phyloP scores from a whole-genome alignment of 2,888 invertebrate genomes.

The Sphecodes monilicornis region DNA sequence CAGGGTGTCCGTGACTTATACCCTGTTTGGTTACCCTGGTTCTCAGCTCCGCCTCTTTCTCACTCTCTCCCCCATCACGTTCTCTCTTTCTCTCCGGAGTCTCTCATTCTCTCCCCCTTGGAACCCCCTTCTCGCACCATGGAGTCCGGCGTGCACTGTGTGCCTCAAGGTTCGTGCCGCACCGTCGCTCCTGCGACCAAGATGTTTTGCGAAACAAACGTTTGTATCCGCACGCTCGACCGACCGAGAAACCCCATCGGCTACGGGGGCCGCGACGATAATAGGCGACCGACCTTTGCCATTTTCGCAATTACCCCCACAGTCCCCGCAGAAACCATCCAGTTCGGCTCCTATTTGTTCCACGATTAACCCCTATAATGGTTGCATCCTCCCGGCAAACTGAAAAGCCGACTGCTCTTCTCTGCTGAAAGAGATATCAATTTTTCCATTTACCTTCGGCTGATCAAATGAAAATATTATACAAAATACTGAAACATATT shows the following conservation, averaged over 20 bases:
- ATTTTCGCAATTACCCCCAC: conserved; percentile 45
- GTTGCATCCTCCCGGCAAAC: neutral
- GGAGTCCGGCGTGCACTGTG: conserved; percentile 40
- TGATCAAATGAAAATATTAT: too few relatives aligned
- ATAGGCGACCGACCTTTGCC: conserved; percentile 55
- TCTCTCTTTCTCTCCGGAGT: neutral
- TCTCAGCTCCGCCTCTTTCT: conserved; percentile 62
- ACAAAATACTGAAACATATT: too few relatives aligned
- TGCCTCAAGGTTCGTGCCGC: conserved; percentile 68
- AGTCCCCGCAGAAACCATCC: neutral
- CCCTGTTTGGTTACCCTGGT: conserved; percentile 78
- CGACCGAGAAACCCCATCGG: conserved; percentile 66
- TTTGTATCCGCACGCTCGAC: conserved; percentile 77
- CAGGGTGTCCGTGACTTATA: conserved; percentile 84
- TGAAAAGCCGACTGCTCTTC: neutral
- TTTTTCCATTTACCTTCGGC: too few relatives aligned
- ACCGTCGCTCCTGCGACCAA: conserved; percentile 77
- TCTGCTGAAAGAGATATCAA: too few relatives aligned
- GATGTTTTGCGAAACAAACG: conserved; percentile 82
- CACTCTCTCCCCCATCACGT: conserved; percentile 6
- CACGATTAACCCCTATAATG: neutral
- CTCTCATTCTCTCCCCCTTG: conserved; percentile 34
- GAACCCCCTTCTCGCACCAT: conserved; percentile 27
- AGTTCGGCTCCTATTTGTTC: neutral
- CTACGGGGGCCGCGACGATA: conserved; percentile 53